These are phyloP conservation scores for Carapus acus DNA, from an alignment of 2,797 vertebrate species.

Conservation along the genomic window DNA sequence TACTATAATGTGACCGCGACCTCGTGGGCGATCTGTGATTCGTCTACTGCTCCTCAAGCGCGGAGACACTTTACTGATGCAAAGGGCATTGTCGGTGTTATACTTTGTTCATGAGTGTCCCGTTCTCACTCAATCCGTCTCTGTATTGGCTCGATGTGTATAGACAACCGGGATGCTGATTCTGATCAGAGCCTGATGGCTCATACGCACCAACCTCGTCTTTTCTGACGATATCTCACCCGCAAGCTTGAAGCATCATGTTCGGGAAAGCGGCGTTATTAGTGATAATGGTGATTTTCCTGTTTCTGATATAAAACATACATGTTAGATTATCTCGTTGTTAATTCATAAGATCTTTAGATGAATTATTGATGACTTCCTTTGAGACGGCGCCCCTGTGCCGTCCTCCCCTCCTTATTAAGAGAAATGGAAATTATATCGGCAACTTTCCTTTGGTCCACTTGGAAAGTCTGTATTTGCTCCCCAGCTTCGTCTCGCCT, in stretches of 20 bases:
- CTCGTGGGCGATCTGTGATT: slow-evolving; percentile 1
- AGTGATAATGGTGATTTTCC: slow-evolving; percentile 54
- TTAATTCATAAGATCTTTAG: slow-evolving; percentile 71
- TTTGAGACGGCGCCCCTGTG: slow-evolving; percentile 67
- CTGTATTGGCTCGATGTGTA: too few species aligned
- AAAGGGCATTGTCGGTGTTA: too few species aligned
- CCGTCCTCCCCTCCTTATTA: slow-evolving; percentile 64
- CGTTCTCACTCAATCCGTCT: too few species aligned
- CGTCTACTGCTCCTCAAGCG: too few species aligned
- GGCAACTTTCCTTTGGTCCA: slow-evolving; percentile 48
- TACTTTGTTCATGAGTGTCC: too few species aligned
- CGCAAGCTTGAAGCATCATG: slow-evolving; percentile 12
- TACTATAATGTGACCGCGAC: slow-evolving; percentile 7
- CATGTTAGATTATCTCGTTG: slow-evolving; percentile 68
- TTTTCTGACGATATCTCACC: slow-evolving; percentile 12
- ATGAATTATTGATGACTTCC: slow-evolving; percentile 75
- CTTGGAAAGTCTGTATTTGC: slow-evolving; percentile 39
- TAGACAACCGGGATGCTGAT: not conserved
- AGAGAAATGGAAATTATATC: slow-evolving; percentile 67
- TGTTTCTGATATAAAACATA: slow-evolving; percentile 70
- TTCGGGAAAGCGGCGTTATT: slow-evolving; percentile 24
- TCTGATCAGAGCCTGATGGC: not conserved
- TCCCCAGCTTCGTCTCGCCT: slow-evolving; percentile 46
- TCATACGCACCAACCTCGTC: too few species aligned
- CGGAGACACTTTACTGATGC: too few species aligned